Conservation (phyloP, 2,888 invertebrate genomes). For the Dryococelus australis region DNA sequence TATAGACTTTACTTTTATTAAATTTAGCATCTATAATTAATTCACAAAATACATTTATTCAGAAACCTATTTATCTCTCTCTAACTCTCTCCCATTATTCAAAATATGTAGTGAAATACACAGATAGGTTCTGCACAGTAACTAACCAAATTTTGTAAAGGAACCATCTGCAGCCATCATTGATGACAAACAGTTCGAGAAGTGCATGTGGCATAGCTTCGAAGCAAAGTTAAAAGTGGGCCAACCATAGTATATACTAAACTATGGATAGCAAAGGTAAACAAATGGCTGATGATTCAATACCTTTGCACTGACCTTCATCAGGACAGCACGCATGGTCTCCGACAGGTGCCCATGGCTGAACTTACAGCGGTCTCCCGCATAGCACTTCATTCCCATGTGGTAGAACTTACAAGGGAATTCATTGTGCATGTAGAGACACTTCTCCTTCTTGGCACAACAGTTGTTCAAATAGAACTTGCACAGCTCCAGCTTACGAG, state of each 20-base stretch:
- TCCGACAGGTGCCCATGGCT: constrained; percentile 91
- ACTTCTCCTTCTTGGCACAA: constrained; percentile 94
- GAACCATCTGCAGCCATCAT: no score
- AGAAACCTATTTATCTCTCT: no score
- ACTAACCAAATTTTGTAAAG: no score
- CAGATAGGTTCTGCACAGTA: no score
- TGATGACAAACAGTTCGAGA: no score
- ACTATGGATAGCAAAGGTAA: background rate
- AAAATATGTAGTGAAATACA: no score
- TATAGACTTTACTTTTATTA: no score
- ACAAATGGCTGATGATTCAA: background rate
- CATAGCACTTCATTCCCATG: constrained; percentile 85
- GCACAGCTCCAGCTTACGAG: constrained; percentile 91
- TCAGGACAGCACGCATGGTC: constrained; percentile 68
- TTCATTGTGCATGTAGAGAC: constrained; percentile 95
- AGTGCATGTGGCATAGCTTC: background rate
- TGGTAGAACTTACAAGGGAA: constrained; percentile 98
- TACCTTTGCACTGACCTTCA: constrained; percentile 56
- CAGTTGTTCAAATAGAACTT: constrained; percentile 96
- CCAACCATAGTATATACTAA: background rate
- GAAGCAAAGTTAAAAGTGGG: background rate
- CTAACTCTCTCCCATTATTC: no score
- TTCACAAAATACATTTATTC: no score
- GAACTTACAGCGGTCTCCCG: constrained; percentile 88
- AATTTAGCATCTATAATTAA: no score